phyloP scores from a whole-genome alignment of 2,113 vertebrate species.

The Tachuris rubrigastra region DNA sequence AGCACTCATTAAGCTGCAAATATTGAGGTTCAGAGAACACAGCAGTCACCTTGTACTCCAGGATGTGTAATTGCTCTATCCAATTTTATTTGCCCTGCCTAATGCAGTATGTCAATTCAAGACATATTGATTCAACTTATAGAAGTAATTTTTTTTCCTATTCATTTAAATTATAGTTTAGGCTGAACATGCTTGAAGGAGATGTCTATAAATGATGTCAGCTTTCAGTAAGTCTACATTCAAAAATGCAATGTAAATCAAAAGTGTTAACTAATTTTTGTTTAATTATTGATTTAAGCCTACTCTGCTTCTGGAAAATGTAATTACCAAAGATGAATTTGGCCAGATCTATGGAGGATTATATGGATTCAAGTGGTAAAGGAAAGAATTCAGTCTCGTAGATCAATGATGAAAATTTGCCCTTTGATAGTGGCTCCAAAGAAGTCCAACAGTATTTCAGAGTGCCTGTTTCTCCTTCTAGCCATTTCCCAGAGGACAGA shows the following conservation, averaged over 20 bases:
- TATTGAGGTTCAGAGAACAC: not conserved
- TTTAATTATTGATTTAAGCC: constrained; percentile 50
- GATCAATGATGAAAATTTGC: not conserved
- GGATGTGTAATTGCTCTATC: constrained; percentile 1
- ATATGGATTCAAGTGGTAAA: not conserved
- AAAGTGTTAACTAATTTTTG: constrained; percentile 21
- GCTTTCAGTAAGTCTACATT: constrained; percentile 36
- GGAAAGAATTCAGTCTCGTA: not conserved
- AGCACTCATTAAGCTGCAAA: not conserved
- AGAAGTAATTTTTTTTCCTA: not conserved
- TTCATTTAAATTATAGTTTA: constrained; percentile 49
- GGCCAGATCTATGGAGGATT: not conserved
- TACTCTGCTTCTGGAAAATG: constrained; percentile 5
- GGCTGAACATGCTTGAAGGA: not conserved
- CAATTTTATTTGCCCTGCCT: constrained; percentile 13
- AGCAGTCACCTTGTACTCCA: constrained; percentile 25
- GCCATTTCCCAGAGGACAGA: not conserved
- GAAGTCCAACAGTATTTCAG: not conserved
- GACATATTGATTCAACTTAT: constrained; percentile 7
- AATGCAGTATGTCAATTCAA: constrained; percentile 8
- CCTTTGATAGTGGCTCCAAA: not conserved
- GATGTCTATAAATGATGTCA: constrained; percentile 36
- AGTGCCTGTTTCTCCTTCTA: not conserved
- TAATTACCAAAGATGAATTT: constrained; percentile 31
- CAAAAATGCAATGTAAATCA: constrained; percentile 36